Evolutionary conservation across 1,140 invertebrate species (phyloP), one percentile per base, ranked within the genome.

Genomic region (Drosophila leontia): DNA sequence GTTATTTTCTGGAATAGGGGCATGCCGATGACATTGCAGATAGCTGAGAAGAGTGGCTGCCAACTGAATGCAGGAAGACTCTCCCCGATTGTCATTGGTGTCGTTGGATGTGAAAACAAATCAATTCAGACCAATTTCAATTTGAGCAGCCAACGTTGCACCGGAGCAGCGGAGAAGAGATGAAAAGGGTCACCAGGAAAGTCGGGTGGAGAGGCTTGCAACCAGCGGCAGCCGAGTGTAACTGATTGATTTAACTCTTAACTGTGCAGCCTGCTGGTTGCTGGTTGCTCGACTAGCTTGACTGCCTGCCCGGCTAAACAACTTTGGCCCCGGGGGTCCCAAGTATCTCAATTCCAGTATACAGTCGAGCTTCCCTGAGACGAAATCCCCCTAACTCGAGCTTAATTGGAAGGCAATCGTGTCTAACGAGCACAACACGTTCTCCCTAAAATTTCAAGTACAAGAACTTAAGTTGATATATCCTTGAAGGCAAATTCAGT

Each of bases 211-310:
- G 32, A 7, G 37, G 11, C 37, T 19, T 55, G 51, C 34, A 39
- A 37, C 53, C 34, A 56, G 55, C 57, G 58, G 48, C 63, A 77
- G 58, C 42, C 63, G 75, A 78, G 75, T 78, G 75, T 77, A 62
- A 78, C 75, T 78, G 75, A 78, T 78, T 78, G 75, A 78, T 78
- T 78, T 78, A 77, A 70, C 75, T 77, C 76, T 76, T 75, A 72
- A 75, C 74, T 75, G 60, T 64, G 58, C 69, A 72, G 74, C 60
- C 62, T 77, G 62, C 60, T 68, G 61, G 47, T 45, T 59, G 53
- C 51, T 37, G 47, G 59, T 61, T 58, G 69, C 44, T 47, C 41
- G 69, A 72, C 69, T 72, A 71, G 68, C 68, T 55, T 70, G 67
- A 53, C 67, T 70, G 67, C 67, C 61, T 65, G 45, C 61, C 47